These are phyloP conservation scores for Chaetorhynchus papuensis DNA, from an alignment of 2,113 vertebrate genomes.

Conservation along the genomic window DNA sequence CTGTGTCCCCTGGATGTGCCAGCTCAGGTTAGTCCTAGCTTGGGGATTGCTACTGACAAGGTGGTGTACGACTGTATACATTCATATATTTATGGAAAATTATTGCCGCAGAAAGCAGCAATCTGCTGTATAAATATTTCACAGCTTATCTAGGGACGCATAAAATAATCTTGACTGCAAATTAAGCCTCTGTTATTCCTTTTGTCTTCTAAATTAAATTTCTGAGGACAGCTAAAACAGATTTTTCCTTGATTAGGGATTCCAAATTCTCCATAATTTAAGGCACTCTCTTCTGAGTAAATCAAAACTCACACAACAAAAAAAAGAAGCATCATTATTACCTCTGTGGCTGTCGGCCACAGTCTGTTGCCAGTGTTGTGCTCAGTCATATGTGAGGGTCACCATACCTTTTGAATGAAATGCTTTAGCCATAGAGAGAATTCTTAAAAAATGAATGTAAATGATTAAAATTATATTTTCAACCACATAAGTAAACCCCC, in stretches of 20 bases:
- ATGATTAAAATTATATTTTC: background rate
- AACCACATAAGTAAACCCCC: background rate
- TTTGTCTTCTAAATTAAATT: background rate
- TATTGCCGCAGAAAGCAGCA: background rate
- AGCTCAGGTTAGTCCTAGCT: background rate
- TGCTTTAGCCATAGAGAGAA: background rate
- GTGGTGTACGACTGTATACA: background rate
- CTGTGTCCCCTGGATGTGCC: background rate
- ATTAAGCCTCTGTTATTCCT: background rate
- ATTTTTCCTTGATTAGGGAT: background rate
- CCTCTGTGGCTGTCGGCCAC: background rate
- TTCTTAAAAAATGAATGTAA: background rate
- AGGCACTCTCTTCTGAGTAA: background rate
- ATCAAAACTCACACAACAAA: background rate
- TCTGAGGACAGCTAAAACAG: background rate
- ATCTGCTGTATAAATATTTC: background rate
- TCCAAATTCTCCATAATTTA: background rate
- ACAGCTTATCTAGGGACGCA: background rate
- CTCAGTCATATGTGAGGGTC: background rate
- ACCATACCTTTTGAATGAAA: background rate
- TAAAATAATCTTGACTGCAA: background rate
- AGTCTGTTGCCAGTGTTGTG: background rate
- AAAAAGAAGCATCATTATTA: background rate
- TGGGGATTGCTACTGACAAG: background rate
- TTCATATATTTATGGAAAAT: background rate